Evolutionary conservation across 1,140 invertebrate species (phyloP), one percentile per base, ranked within the genome.

Genomic region (Penaeus vannamei): DNA sequence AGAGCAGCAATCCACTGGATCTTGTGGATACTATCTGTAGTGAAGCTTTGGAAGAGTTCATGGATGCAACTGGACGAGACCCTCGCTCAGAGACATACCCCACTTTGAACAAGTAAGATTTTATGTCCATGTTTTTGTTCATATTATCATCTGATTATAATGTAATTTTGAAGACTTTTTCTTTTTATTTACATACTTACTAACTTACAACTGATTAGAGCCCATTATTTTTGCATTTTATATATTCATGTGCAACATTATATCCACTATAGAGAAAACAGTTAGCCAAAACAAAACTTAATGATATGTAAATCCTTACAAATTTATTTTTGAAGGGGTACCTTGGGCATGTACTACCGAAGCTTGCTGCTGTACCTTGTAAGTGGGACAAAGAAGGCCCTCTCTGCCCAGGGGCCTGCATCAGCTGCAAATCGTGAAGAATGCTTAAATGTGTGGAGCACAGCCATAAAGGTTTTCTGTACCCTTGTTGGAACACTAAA

Each of bases 391-490:
- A 85, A 86, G 26, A 87, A 84, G 64, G 72, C 85, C 12, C 84
- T 88, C 14, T 80, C 84, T 94, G 94, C 92, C 94, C 93, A 87
- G 93, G 92, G 94, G 96, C 72, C 94, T 95, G 23, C 86, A 69
- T 22, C 85, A 42, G 42, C 62, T 53, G 59, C 12, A 26, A 91
- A 10, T 92, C 95, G 80, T 94, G 95, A 89, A 94, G 93, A 59
- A 94, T 94, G 84, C 93, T 93, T 85, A 96, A 95, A 91, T 93
- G 95, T 90, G 91, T 93, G 46, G 89, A 72, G 61, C 26, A 60
- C 92, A 93, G 59, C 95, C 95, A 91, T 93, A 95, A 14, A 95
- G 95, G 90, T 94, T 94, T 92, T 93, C 36, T 88, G 87, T 69
- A 77, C 64, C 42, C 66, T 91, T 22, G 66, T 89, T n/a, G 85